Conservation (phyloP, 1,140 invertebrate species). For the Panagrolaimus sp. region DNA sequence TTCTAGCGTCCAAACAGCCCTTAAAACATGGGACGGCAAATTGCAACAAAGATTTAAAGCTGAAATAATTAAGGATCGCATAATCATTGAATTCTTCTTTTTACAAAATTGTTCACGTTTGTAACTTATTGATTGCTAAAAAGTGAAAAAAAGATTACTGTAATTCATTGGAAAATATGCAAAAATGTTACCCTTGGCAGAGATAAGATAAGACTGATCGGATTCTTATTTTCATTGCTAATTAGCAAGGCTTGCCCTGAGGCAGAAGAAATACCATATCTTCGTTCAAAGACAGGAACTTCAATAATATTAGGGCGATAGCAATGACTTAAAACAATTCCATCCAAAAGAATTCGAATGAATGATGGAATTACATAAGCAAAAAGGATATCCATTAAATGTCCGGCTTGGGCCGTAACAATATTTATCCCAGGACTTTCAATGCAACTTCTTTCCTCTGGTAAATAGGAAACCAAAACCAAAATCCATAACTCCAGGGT, state of each 20-base stretch:
- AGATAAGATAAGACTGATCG: conserved; percentile 23
- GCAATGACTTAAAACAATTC: conserved; percentile 48
- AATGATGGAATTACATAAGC: conserved; percentile 50
- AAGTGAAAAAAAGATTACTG: background rate
- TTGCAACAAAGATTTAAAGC: conserved; percentile 53
- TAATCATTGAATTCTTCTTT: conserved; percentile 51
- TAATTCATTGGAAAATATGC: conserved; percentile 9
- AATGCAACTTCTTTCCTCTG: conserved; percentile 37
- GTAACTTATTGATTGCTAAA: conserved; percentile 41
- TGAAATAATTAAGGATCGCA: conserved; percentile 52
- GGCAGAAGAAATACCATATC: conserved; percentile 41
- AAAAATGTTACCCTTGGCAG: conserved; percentile 29
- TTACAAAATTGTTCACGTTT: conserved; percentile 35
- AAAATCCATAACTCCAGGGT: conserved; percentile 47
- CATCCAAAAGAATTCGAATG: conserved; percentile 45
- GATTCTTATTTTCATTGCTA: conserved; percentile 17
- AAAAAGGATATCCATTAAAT: conserved; percentile 49
- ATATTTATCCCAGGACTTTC: conserved; percentile 27
- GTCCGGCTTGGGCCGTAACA: conserved; percentile 26
- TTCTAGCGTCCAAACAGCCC: conserved; percentile 46
- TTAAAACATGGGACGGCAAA: conserved; percentile 47
- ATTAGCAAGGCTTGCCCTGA: conserved; percentile 17
- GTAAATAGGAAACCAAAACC: conserved; percentile 39
- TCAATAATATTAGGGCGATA: conserved; percentile 45
- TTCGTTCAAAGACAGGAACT: conserved; percentile 41